These are phyloP conservation scores for Eristalis intricaria DNA, from an alignment of 2,888 invertebrate species.

Conservation along the genomic window DNA sequence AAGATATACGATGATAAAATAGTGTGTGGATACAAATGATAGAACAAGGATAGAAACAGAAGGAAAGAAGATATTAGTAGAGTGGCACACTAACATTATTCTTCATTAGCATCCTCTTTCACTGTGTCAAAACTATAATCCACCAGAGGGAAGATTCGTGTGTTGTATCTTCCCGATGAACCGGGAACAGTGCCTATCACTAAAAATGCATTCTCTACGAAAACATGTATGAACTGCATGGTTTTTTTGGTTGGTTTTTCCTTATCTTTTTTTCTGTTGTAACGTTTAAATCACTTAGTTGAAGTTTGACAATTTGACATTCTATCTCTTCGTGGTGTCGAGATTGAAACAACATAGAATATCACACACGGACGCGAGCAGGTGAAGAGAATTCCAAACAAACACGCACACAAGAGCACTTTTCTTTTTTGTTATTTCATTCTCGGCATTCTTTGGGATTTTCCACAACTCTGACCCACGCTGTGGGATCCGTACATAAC, in stretches of 20 bases:
- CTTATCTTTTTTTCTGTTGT: background rate
- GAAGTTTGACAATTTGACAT: background rate
- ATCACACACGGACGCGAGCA: slow-evolving; percentile 9
- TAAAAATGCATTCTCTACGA: slow-evolving; percentile 39
- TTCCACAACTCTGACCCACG: slow-evolving; percentile 52
- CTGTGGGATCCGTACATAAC: slow-evolving; percentile 19
- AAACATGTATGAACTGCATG: slow-evolving; percentile 10
- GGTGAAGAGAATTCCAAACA: slow-evolving; percentile 26
- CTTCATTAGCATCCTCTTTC: slow-evolving; percentile 69
- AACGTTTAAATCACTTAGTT: slow-evolving; percentile 12
- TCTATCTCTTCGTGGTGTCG: background rate
- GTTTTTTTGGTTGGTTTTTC: background rate
- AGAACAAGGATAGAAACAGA: slow-evolving; percentile 34
- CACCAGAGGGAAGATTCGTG: slow-evolving; percentile 53
- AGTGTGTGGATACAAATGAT: slow-evolving; percentile 39
- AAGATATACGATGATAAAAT: background rate
- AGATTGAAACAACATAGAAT: background rate
- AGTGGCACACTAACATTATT: slow-evolving; percentile 69
- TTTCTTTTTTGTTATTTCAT: slow-evolving; percentile 22
- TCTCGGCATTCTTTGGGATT: slow-evolving; percentile 60
- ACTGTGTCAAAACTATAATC: slow-evolving; percentile 60
- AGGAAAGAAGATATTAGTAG: slow-evolving; percentile 44
- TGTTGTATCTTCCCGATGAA: slow-evolving; percentile 36
- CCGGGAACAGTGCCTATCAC: slow-evolving; percentile 30
- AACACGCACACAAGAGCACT: slow-evolving; percentile 25